These are phyloP conservation scores for Oreochromis tanganicae DNA, from an alignment of 2,113 vertebrate species.

Conservation along the genomic window DNA sequence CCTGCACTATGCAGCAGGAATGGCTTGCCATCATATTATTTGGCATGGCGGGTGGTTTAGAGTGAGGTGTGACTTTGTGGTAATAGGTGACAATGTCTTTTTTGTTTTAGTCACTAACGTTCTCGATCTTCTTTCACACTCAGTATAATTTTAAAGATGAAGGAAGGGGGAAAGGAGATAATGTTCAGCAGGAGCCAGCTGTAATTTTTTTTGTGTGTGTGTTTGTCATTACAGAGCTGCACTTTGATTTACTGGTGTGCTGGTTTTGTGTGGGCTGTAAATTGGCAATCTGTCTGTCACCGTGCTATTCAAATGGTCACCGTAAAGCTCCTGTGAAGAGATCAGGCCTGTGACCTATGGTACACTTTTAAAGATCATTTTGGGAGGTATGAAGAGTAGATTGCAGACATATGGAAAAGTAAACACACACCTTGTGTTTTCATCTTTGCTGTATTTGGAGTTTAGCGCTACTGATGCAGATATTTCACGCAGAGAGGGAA, in stretches of 20 bases:
- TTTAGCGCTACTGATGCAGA: not conserved
- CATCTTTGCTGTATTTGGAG: not conserved
- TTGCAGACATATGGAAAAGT: not conserved
- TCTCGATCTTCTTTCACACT: not conserved
- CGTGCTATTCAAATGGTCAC: conserved; percentile 40
- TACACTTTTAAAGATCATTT: conserved; percentile 4
- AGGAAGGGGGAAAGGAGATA: not conserved
- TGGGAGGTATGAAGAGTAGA: not conserved
- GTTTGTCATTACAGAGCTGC: conserved; percentile 12
- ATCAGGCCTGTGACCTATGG: not conserved
- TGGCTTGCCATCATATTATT: conserved; percentile 7
- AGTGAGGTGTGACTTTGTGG: conserved; percentile 1
- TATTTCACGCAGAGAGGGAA: not conserved
- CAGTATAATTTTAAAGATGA: not conserved
- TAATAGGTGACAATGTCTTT: conserved; percentile 24
- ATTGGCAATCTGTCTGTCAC: conserved; percentile 50
- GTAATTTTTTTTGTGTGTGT: not conserved
- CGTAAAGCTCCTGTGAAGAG: not conserved
- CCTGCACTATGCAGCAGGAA: conserved; percentile 35
- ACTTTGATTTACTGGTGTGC: not conserved
- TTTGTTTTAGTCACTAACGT: not conserved
- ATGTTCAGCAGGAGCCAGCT: not conserved
- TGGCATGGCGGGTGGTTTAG: not conserved
- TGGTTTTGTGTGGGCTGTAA: conserved; percentile 25
- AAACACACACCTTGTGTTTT: not conserved